Conservation (phyloP, 1,140 invertebrate genomes). For the Holcopasites calliopsidis region DNA sequence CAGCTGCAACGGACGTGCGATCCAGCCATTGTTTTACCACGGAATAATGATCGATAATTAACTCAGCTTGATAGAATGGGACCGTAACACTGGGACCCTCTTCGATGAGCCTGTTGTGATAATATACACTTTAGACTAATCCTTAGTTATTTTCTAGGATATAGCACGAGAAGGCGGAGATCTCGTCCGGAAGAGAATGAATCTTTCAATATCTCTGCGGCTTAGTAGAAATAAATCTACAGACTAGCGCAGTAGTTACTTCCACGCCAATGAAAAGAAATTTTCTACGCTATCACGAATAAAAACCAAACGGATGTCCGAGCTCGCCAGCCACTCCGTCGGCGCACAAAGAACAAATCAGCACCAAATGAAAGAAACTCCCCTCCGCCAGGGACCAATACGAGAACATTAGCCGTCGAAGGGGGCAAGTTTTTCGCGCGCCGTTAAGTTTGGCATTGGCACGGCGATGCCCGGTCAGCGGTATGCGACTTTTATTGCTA, state of each 20-base stretch:
- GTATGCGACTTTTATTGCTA: slow-evolving; percentile 62
- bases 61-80: not conserved
- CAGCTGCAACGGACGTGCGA: slow-evolving; percentile 56
- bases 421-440: slow-evolving; percentile 61
- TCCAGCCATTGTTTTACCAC: slow-evolving; percentile 52
- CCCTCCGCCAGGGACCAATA: not conserved
- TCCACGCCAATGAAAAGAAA: too few relatives aligned
- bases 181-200: too few relatives aligned
- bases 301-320: not conserved
- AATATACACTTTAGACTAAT: too few relatives aligned
- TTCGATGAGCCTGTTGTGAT: too few relatives aligned
- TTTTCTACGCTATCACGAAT: not conserved
- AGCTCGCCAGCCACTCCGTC: too few relatives aligned
- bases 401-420: not conserved
- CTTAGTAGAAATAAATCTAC: too few relatives aligned
- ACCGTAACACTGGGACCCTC: too few relatives aligned
- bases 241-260: too few relatives aligned
- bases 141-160: too few relatives aligned
- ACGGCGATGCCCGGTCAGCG: not conserved
- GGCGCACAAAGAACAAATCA: not conserved
- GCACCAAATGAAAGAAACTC: not conserved
- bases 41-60: slow-evolving; percentile 47
- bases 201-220: too few relatives aligned
- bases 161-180: too few relatives aligned
- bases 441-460: slow-evolving; percentile 46